Evolutionary conservation across 2,113 vertebrate species (phyloP), one percentile per base, ranked within the genome.

Genomic region (Diadophis punctatus): DNA sequence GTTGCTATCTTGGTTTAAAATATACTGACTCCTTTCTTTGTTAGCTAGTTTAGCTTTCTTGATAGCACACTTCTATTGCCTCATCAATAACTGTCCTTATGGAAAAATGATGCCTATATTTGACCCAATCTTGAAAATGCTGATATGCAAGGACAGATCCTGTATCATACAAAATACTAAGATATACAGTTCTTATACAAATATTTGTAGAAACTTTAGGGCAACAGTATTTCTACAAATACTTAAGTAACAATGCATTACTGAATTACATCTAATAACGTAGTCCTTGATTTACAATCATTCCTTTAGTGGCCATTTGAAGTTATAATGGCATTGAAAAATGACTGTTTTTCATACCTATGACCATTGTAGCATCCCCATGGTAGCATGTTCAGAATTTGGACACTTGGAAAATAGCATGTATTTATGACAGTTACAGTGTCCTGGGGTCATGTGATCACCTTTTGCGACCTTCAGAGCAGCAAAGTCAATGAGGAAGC

Each of bases 71-170:
- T 91, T 90, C 46, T 91, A 88, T 25, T 60, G 46, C 48, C 86
- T 58, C 90, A 91, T 91, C 90, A 93, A 89, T 58, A 88, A 60
- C 53, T n/a, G 63, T 88, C 90, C 53, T 58, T 58, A 88, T 88
- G 43, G 90, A 60, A 93, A 58, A 7, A 23, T 22, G 20, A 52
- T 90, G 39, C 46, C 22, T 85, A 51, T 20, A 14, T 48, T 63
- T 90, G 53, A 86, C 86, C 68, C 49, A 80, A 25, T 52, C 56
- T 60, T 84, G 52, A 88, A 48, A 30, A 93, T 80, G 58, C 27
- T 89, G 51, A 56, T 89, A 8, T 89, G 80, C 11, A 51, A n/a
- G 49, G 27, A 34, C 8, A 74, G 23, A 88, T 51, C 12, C 48
- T 34, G 7, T 10, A 58, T 80, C 22, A 63, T 53, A 63, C 4